Evolutionary conservation across 2,888 invertebrate species (phyloP), one percentile per base, ranked within the genome.

Genomic region (Nycteola revayana): DNA sequence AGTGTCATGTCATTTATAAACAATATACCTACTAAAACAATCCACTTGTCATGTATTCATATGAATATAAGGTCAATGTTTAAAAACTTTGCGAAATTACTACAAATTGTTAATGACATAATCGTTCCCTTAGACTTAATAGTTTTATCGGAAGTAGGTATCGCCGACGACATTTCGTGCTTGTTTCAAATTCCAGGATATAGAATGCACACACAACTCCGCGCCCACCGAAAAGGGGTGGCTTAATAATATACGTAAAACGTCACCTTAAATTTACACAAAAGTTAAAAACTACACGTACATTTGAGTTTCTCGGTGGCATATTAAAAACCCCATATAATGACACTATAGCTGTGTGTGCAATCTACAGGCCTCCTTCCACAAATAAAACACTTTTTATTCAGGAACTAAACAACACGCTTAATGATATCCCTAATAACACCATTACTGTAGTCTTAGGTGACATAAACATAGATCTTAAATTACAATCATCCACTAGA

Each of bases 61-160:
- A 27, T 51, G n/a, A 55, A 55, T 31, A 55, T 53, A 8, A 32
- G 52, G 32, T 55, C 54, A 7, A 18, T 53, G 9, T 35, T 50
- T 5, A 52, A 49, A 40, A 52, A 35, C 7, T 35, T 35, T 7
- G 3, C 29, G 1, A 30, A 29, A 9, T 6, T 35, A n/a, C 10
- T 29, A 7, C 11, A 20, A 9, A 7, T 22, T 3, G 25, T 35
- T 9, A n/a, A 35, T 21, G 5, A 3, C 7, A 18, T 21, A 8
- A 14, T 7, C 5, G 1, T 21, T 2, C 1, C n/a, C 7, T 7
- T 35, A 5, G 29, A 29, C 20, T 1, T 28, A 11, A 29, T 35
- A 8, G 18, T 35, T 23, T 10, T 35, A 9, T 25, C 28, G 1
- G 28, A 35, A n/a, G 29, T 25, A 11, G 22, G 23, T 18, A 36